Evolutionary conservation across 2,113 vertebrate genomes (phyloP).

Genomic region (Ptyas mucosa): DNA sequence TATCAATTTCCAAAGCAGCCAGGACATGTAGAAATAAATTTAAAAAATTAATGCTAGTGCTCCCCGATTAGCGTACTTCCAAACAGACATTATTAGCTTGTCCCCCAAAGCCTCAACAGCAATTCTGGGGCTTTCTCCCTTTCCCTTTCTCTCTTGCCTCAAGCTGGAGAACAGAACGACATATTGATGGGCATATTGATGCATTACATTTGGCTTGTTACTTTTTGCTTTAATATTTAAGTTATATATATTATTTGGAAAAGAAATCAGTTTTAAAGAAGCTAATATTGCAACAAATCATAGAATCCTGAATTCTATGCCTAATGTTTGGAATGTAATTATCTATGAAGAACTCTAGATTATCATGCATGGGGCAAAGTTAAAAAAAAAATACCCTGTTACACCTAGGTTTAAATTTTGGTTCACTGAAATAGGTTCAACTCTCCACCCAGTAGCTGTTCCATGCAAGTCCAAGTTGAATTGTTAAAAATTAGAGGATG

Average conservation of each 20-base stretch:
- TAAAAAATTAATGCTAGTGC: background rate
- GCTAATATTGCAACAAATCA: background rate
- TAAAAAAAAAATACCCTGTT: background rate
- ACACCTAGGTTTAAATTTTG: background rate
- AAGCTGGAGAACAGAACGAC: background rate
- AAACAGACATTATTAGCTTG: background rate
- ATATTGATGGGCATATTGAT: background rate
- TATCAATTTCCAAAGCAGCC: background rate
- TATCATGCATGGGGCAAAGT: background rate
- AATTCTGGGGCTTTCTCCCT: background rate
- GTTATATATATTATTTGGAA: background rate
- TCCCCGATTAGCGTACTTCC: background rate
- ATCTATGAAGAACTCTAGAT: background rate
- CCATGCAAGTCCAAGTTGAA: background rate
- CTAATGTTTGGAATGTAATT: background rate
- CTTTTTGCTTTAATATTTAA: background rate
- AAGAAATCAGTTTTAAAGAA: background rate
- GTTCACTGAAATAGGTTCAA: background rate
- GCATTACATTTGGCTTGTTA: background rate
- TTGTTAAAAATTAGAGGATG: background rate
- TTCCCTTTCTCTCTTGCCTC: background rate
- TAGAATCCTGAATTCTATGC: background rate
- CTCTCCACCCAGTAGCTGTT: background rate
- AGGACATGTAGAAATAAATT: background rate
- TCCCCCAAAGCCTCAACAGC: background rate